A percentile compares a stretch with the other conserved stretches of the same genome.
These are phyloP conservation scores for Tachysurus fulvidraco DNA, from an alignment of 2,113 vertebrate genomes.

Conservation along the genomic window DNA sequence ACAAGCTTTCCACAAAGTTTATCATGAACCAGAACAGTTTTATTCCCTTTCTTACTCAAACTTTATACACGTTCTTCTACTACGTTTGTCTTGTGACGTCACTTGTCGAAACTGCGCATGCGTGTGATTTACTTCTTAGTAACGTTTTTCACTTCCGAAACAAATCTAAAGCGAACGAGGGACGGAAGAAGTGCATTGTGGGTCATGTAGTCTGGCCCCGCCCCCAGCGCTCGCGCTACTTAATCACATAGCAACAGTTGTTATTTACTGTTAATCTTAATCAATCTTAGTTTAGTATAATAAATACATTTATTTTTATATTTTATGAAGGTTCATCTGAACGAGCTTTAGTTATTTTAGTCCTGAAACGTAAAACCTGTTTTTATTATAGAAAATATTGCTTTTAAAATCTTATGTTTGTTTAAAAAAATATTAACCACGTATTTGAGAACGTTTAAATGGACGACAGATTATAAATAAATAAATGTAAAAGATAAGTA, in stretches of 20 bases:
- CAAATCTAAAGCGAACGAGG: conserved; percentile 36
- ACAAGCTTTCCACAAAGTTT: neutral
- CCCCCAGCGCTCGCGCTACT: neutral
- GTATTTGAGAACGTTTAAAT: neutral
- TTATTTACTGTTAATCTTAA: neutral
- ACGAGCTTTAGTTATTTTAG: neutral
- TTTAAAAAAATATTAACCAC: neutral
- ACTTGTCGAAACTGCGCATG: neutral
- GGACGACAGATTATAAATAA: neutral
- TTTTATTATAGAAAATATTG: neutral
- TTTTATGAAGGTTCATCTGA: neutral
- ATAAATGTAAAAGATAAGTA: conserved; percentile 34
- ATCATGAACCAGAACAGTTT: neutral
- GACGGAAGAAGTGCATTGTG: conserved; percentile 54
- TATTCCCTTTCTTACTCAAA: neutral
- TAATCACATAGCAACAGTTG: neutral
- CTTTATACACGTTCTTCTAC: neutral
- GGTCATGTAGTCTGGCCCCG: conserved; percentile 70
- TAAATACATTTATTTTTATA: neutral
- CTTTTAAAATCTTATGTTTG: neutral
- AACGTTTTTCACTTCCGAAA: conserved; percentile 69
- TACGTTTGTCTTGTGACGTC: neutral
- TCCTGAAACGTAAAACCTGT: neutral
- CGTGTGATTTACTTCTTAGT: no score
- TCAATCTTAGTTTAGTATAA: neutral